A percentile compares a stretch with the other conserved stretches of the same genome.
phyloP scores from a whole-genome alignment of 2,888 invertebrate genomes.

The Heliconius ismenius region DNA sequence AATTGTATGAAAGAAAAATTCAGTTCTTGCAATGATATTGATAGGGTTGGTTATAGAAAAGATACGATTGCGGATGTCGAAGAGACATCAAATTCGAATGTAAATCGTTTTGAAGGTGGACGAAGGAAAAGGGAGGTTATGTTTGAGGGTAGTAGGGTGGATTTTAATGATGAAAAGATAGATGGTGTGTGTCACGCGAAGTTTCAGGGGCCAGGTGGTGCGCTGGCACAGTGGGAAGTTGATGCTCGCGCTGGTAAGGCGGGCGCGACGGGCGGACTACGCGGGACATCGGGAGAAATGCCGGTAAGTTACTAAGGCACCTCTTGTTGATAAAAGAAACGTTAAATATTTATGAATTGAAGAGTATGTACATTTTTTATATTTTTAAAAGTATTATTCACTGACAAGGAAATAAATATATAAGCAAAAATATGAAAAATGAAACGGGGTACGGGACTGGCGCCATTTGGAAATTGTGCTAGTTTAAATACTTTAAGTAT shows the following conservation, averaged over 20 bases:
- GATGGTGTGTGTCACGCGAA: constrained; percentile 71
- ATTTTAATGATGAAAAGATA: constrained; percentile 48
- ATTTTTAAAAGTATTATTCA: no score
- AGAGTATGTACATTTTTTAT: no score
- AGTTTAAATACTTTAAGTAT: neutral
- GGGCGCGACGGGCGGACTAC: constrained; percentile 68
- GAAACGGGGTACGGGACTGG: neutral
- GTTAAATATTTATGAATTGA: neutral
- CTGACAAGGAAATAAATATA: no score
- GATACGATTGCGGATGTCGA: constrained; percentile 69
- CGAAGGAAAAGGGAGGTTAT: constrained; percentile 52
- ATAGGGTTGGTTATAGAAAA: constrained; percentile 59
- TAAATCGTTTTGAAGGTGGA: constrained; percentile 54
- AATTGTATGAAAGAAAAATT: constrained; percentile 75
- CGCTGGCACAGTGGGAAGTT: constrained; percentile 74
- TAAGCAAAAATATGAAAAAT: neutral
- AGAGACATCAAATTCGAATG: constrained; percentile 76
- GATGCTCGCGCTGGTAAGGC: constrained; percentile 70
- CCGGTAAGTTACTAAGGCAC: constrained; percentile 64
- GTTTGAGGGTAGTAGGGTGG: constrained; percentile 54
- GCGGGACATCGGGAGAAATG: constrained; percentile 67
- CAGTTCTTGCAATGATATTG: constrained; percentile 50
- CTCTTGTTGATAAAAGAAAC: neutral
- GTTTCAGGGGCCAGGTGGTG: constrained; percentile 75
- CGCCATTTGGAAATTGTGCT: neutral